Evolutionary conservation across 92 coral and sea anemone genomes (phyloP).

Genomic region (Phenganax subtilis): DNA sequence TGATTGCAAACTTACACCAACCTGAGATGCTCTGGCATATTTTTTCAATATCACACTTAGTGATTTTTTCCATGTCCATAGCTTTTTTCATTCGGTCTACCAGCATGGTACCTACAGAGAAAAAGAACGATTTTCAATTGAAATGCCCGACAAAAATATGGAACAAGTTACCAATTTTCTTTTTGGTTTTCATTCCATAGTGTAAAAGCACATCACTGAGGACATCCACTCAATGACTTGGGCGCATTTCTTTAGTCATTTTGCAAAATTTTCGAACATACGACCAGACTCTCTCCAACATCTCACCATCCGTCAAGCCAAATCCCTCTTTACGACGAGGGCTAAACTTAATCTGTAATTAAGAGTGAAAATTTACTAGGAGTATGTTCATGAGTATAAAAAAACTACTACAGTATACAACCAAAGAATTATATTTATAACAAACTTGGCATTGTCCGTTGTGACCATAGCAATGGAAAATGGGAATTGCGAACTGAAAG

Average conservation of each 20-base stretch:
- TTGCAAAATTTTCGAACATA: background rate
- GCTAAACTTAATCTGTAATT: background rate
- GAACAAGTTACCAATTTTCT: background rate
- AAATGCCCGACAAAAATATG: no score
- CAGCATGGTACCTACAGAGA: background rate
- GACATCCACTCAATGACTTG: constrained; percentile 1
- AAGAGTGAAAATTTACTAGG: background rate
- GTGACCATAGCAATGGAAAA: constrained; percentile 37
- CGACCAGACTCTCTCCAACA: constrained; percentile 13
- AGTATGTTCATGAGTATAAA: no score
- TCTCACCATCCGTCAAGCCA: background rate
- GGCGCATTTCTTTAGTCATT: constrained; percentile 13
- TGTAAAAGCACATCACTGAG: background rate
- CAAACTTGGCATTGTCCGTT: constrained; percentile 33
- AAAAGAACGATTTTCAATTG: no score
- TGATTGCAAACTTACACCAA: background rate
- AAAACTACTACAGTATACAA: background rate
- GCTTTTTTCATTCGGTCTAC: constrained; percentile 8
- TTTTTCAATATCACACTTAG: background rate
- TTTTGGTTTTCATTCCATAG: background rate
- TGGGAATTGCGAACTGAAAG: constrained; percentile 33
- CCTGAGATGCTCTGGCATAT: background rate
- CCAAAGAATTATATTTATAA: background rate
- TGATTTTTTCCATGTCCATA: background rate
- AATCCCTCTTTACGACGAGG: constrained; percentile 1